phyloP scores from a whole-genome alignment of 2,888 invertebrate species.

The Lasioglossum vierecki region DNA sequence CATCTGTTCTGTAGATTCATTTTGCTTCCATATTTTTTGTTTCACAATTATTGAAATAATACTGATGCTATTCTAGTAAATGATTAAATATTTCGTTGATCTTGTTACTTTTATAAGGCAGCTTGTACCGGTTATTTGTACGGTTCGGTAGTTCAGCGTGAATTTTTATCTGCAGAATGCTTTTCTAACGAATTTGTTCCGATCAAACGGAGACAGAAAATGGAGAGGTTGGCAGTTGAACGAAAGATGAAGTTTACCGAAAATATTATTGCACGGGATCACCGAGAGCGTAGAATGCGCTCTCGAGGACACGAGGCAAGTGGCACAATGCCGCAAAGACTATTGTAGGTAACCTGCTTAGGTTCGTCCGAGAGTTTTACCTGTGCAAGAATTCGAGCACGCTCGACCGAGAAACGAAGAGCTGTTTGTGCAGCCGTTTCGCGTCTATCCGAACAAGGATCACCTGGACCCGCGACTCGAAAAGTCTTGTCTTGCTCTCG shows the following conservation, averaged over 20 bases:
- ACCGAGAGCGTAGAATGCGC: conserved; percentile 27
- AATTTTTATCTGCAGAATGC: neutral
- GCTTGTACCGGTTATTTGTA: too few relatives aligned
- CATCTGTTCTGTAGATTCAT: neutral
- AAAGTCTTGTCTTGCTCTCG: conserved; percentile 41
- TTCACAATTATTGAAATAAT: too few relatives aligned
- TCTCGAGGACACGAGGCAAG: conserved; percentile 33
- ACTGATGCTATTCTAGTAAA: too few relatives aligned
- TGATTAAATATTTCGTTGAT: too few relatives aligned
- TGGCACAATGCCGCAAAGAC: conserved; percentile 30
- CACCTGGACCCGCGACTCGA: conserved; percentile 42
- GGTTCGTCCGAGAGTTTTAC: conserved; percentile 40
- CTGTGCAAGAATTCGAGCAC: conserved; percentile 46
- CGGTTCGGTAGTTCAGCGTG: too few relatives aligned
- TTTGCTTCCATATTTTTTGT: too few relatives aligned
- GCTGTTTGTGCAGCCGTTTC: conserved; percentile 67
- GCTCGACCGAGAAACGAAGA: conserved; percentile 30
- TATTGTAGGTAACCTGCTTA: conserved; percentile 32
- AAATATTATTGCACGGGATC: conserved; percentile 68
- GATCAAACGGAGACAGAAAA: neutral
- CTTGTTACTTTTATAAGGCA: too few relatives aligned
- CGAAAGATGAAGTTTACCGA: conserved; percentile 29
- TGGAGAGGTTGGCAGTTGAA: neutral
- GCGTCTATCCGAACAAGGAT: conserved; percentile 46
- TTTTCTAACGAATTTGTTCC: neutral